phyloP scores from a whole-genome alignment of 2,797 vertebrate genomes.

The Octomys mimax region DNA sequence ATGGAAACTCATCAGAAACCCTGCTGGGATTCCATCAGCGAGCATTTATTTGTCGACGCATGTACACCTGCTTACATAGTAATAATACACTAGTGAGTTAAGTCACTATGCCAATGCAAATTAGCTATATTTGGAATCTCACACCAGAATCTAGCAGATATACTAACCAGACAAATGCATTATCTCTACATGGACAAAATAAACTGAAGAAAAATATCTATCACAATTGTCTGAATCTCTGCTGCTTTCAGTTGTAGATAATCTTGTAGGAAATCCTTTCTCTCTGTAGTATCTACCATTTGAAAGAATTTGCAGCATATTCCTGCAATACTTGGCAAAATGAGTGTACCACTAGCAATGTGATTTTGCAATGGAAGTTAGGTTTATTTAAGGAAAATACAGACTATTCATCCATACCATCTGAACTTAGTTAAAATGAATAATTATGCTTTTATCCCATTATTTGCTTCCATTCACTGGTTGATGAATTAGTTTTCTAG shows the following conservation, averaged over 20 bases:
- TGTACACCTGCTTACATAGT: slow-evolving; percentile 91
- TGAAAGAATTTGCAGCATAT: slow-evolving; percentile 83
- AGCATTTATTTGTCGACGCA: slow-evolving; percentile 90
- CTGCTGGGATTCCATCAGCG: slow-evolving; percentile 91
- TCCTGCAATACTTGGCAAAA: slow-evolving; percentile 76
- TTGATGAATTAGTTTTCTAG: neutral
- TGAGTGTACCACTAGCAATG: slow-evolving; percentile 69
- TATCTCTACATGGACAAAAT: slow-evolving; percentile 62
- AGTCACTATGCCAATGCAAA: slow-evolving; percentile 89
- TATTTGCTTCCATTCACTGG: neutral
- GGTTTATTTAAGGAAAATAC: neutral
- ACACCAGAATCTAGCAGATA: slow-evolving; percentile 81
- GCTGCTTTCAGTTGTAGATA: slow-evolving; percentile 74
- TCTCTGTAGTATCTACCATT: slow-evolving; percentile 72
- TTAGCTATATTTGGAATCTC: slow-evolving; percentile 89
- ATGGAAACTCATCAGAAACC: slow-evolving; percentile 90
- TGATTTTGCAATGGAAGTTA: slow-evolving; percentile 55
- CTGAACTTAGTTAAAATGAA: neutral
- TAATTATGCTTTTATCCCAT: neutral
- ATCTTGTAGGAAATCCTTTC: slow-evolving; percentile 73
- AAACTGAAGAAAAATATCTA: neutral
- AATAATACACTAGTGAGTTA: slow-evolving; percentile 90
- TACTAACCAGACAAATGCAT: slow-evolving; percentile 68
- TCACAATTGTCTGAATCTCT: slow-evolving; percentile 67
- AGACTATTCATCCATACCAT: neutral